Evolutionary conservation across 1,140 invertebrate species (phyloP), one percentile per base, ranked within the genome.

Genomic region (Zaprionus gabonicus): DNA sequence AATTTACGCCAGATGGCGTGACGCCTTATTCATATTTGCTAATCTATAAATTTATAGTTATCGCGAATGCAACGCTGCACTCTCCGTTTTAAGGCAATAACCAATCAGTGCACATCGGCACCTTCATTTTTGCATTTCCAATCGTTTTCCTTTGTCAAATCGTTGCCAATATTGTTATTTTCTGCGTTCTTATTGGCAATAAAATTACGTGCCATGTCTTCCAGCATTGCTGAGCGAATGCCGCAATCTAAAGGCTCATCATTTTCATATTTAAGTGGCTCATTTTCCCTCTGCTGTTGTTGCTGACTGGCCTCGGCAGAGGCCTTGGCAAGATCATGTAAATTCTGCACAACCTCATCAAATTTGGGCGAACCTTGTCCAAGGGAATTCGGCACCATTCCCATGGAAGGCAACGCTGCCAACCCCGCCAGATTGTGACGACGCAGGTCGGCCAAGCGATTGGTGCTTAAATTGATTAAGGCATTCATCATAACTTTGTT

Each of bases 401-500:
- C 70, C 65, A 86, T 67, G 17, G 57, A 55, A 13, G 78, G 78
- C 70, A 88, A 31, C 10, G 36, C 55, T 1, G 57, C 38, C 20
- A 82, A 15, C 0, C 75, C 71, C 2, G 57, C 69, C 15, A 85
- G 69, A 58, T 80, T 83, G 20, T 92, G 81, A 3, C 77, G 91
- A 4, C 81, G 73, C 46, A 86, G 3, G 57, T 82, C 76, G 36
- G 74, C 71, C 27, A 81, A 55, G 0, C 77, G 79, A 41, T 78
- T 85, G 2, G 85, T 80, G 38, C 83, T 92, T 34, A 92, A 60
- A 69, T 92, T 92, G 28, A 92, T 85, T 15, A 92, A 27, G 0
- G 91, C 91, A 67, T 92, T 92, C 91, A 92, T 92, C 86, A 92
- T 91, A n/a, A 91, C 90, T 79, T 93, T 92, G 67, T 93, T 92